These are phyloP conservation scores for Avahi laniger DNA, from an alignment of 2,797 vertebrate species.

Conservation along the genomic window DNA sequence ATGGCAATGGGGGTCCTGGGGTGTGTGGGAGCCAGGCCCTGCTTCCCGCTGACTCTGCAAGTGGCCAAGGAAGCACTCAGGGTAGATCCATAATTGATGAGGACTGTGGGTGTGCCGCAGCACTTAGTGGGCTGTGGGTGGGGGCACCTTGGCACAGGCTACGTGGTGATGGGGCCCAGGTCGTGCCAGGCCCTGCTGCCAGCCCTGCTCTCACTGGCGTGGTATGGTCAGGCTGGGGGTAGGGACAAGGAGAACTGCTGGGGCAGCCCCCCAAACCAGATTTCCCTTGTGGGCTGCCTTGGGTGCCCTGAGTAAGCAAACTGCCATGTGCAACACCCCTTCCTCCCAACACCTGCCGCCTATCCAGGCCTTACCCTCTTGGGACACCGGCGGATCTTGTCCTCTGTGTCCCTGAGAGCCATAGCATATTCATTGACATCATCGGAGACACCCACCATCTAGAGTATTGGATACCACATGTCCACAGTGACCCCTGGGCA, in stretches of 20 bases:
- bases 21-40: not conserved
- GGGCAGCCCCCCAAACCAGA: not conserved
- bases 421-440: slow-evolving; percentile 97
- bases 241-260: not conserved
- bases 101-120: not conserved
- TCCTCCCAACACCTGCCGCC: not conserved
- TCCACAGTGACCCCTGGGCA: not conserved
- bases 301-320: not conserved
- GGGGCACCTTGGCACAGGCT: not conserved
- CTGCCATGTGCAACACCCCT: not conserved
- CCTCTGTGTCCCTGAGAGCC: slow-evolving; percentile 96
- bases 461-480: not conserved
- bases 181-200: not conserved
- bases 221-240: not conserved
- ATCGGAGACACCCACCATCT: slow-evolving; percentile 99
- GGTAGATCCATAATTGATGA: slow-evolving; percentile 73
- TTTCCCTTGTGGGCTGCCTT: not conserved
- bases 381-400: slow-evolving; percentile 95
- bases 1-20: not conserved
- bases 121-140: slow-evolving; percentile 34
- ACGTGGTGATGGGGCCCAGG: not conserved
- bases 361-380: slow-evolving; percentile 78
- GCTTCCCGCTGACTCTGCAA: slow-evolving; percentile 67
- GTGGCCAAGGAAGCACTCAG: slow-evolving; percentile 53
- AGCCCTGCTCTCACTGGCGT: not conserved